Base-by-base conservation (phyloP, 2,797 vertebrate species). In the Darevskia mixta region DNA sequence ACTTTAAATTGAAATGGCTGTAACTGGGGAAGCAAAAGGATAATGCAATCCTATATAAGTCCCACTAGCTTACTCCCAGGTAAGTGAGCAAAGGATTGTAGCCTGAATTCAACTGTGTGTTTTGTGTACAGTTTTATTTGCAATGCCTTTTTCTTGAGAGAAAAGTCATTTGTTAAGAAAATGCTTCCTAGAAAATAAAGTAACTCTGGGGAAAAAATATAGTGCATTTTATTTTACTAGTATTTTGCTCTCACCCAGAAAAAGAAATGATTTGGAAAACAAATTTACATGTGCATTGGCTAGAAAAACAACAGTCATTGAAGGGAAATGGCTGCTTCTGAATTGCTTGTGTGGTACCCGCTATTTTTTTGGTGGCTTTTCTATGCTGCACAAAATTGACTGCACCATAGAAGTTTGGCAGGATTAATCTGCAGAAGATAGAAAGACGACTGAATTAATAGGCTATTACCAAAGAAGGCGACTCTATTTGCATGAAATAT, bases 361-460 rank as follows among this genome's bases (percentile, higher is more conserved):
- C 61, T 64, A 64, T 64, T 64, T 64, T 49, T 55, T 55, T 55
- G 97, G 93, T 94, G 96, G 97, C 96, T 96, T 94, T 96, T 97
- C 96, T 97, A 96, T 95, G 91, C 95, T 97, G 96, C 94, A 91
- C 97, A 98, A 96, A 95, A 93, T 71, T 92, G 93, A 95, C 90
- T 95, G 91, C 92, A 93, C 95, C 95, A 94, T 89, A 95, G 93
- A 97, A 97, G 95, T 97, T 96, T 97, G 97, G 94, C 93, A 95
- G 96, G 97, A 96, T 96, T 97, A 97, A 96, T 96, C 96, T 94
- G 92, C 91, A 90, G 87, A 94, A 96, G 96, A 96, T 95, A 96
- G 96, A 96, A 95, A 94, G 92, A 92, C 92, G 49, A 92, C 94
- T 97, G 97, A 97, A 97, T 97, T 97, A 97, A 98, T 95, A 94